Conservation (phyloP, 30 jellyfish, hydroid and myxozoan genomes). For the Cassiopea xamachana region DNA sequence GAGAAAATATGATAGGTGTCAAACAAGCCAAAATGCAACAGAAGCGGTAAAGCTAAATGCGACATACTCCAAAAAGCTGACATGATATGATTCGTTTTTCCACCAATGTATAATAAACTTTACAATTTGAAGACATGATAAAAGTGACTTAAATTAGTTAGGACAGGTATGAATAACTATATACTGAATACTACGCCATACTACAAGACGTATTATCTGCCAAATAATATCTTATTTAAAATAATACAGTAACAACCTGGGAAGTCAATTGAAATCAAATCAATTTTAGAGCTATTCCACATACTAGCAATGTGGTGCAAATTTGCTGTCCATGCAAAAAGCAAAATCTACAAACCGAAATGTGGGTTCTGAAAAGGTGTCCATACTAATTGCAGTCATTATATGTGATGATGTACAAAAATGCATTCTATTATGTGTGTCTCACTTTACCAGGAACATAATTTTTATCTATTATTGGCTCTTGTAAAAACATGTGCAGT, state of each 20-base stretch:
- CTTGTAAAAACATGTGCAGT: constrained; percentile 94
- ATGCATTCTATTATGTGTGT: constrained; percentile 52
- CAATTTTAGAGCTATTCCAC: not conserved
- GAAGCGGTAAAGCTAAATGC: no score
- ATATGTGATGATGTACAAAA: constrained; percentile 7
- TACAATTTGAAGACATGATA: no score
- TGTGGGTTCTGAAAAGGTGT: not conserved
- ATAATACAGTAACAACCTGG: not conserved
- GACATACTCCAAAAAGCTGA: no score
- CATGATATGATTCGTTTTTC: no score
- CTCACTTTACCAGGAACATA: constrained; percentile 97
- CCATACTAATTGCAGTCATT: not conserved
- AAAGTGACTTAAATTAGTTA: no score
- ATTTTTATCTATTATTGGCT: constrained; percentile 91
- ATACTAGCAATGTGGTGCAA: not conserved
- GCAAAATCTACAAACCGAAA: not conserved
- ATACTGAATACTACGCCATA: not conserved
- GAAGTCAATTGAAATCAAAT: not conserved
- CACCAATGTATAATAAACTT: no score
- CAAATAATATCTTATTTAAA: no score
- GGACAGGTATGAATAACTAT: no score
- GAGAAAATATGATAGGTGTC: no score
- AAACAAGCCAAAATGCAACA: no score
- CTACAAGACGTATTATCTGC: not conserved
- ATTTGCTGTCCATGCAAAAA: not conserved